Conservation (phyloP, 2,888 invertebrate genomes). For the Nipponacmea schrenckii region DNA sequence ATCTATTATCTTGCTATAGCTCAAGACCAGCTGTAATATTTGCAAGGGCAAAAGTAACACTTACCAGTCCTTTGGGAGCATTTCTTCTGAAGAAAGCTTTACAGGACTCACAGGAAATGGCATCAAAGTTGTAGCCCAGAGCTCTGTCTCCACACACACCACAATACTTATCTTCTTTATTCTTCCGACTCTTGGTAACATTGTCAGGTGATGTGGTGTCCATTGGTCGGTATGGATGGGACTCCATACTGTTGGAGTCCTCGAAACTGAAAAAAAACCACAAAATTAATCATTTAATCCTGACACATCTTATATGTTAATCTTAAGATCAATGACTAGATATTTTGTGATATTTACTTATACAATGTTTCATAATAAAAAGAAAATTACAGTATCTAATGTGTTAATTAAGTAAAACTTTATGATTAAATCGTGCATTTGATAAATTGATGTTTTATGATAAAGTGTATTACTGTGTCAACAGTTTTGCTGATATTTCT, state of each 20-base stretch:
- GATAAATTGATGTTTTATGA: no score
- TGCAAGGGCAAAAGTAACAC: conserved; percentile 26
- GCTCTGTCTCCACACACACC: conserved; percentile 68
- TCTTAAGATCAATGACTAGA: no score
- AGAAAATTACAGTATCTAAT: no score
- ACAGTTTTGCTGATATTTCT: no score
- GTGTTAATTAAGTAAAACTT: no score
- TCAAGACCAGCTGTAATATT: no score
- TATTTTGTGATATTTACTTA: no score
- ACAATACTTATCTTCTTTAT: conserved; percentile 67
- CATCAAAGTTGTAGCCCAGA: conserved; percentile 68
- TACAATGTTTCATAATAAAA: no score
- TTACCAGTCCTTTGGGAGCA: conserved; percentile 68
- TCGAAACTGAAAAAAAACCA: conserved; percentile 53
- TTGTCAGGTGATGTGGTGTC: conserved; percentile 51
- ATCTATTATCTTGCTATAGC: neutral
- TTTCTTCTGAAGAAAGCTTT: conserved; percentile 68
- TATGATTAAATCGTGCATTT: no score
- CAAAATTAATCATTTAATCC: neutral
- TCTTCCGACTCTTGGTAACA: conserved; percentile 57
- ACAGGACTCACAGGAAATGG: conserved; percentile 68
- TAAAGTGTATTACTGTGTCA: no score
- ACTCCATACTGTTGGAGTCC: conserved; percentile 57
- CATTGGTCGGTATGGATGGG: conserved; percentile 48
- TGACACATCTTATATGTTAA: no score